Conservation (phyloP, 2,797 vertebrate species). For the Salmo trutta region DNA sequence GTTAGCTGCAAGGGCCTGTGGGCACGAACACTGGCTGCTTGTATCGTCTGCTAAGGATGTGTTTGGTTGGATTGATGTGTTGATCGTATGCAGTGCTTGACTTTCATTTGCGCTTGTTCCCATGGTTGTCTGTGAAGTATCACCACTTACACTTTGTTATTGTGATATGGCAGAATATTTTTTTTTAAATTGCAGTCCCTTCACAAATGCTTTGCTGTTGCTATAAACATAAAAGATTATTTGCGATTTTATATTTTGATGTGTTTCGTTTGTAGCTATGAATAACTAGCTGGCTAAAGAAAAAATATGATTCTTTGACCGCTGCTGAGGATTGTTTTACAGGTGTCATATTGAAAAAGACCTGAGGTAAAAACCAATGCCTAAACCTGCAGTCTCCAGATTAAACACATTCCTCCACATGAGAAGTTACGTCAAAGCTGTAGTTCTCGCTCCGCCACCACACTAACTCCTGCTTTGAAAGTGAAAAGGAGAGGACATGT, state of each 20-base stretch:
- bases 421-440: background rate
- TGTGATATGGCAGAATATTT: background rate
- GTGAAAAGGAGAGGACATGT: slow-evolving; percentile 7
- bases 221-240: background rate
- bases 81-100: background rate
- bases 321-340: background rate
- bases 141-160: background rate
- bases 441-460: background rate
- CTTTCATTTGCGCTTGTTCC: background rate
- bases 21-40: slow-evolving; percentile 26
- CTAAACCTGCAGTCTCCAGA: background rate
- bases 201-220: background rate
- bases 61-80: background rate
- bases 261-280: background rate
- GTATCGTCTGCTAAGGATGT: background rate
- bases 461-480: background rate
- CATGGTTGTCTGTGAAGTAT: background rate
- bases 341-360: background rate
- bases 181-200: too few relatives aligned
- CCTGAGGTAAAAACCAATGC: background rate
- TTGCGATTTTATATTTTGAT: too few relatives aligned
- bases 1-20: background rate
- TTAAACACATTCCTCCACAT: background rate
- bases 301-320: background rate
- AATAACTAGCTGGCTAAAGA: background rate